Percentiles rank a stretch among this genome's conserved stretches.
These are phyloP conservation scores for Dermolepida albohirtum DNA, from an alignment of 2,888 invertebrate genomes.

Conservation along the genomic window DNA sequence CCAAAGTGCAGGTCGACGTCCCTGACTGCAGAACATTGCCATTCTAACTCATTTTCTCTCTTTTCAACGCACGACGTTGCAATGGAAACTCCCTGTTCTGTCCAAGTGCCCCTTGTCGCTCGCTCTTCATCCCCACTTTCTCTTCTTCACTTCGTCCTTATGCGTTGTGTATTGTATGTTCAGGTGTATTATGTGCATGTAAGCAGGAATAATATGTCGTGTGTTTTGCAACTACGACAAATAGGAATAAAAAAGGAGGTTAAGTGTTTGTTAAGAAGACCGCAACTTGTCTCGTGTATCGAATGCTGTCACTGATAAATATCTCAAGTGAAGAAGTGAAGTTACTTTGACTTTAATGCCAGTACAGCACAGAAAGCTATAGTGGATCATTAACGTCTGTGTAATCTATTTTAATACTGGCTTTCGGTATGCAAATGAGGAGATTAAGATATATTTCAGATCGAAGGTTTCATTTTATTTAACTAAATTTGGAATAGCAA, in stretches of 20 bases:
- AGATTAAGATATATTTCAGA: constrained; percentile 2
- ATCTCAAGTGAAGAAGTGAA: constrained; percentile 4
- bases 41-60: constrained; percentile 47
- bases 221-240: not conserved
- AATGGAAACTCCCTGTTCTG: not conserved
- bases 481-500: too few relatives aligned
- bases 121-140: constrained; percentile 37
- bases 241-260: constrained; percentile 35
- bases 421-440: not conserved
- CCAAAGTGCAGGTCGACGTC: constrained; percentile 60
- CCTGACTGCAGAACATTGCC: constrained; percentile 59
- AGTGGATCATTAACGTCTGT: constrained; percentile 4
- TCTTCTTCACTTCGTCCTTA: constrained; percentile 20
- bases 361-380: constrained; percentile 2
- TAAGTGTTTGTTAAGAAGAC: constrained; percentile 17
- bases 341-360: constrained; percentile 1
- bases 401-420: constrained; percentile 1
- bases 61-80: constrained; percentile 23
- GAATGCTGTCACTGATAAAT: constrained; percentile 7
- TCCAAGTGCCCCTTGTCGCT: constrained; percentile 24
- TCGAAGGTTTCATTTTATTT: too few relatives aligned
- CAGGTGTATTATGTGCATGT: constrained; percentile 13
- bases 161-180: constrained; percentile 13
- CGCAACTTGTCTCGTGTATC: constrained; percentile 11
- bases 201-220: too few relatives aligned